A percentile compares a stretch with the other conserved stretches of the same genome.
phyloP scores from a whole-genome alignment of 2,888 invertebrate genomes.

The Pegoplata infirma region DNA sequence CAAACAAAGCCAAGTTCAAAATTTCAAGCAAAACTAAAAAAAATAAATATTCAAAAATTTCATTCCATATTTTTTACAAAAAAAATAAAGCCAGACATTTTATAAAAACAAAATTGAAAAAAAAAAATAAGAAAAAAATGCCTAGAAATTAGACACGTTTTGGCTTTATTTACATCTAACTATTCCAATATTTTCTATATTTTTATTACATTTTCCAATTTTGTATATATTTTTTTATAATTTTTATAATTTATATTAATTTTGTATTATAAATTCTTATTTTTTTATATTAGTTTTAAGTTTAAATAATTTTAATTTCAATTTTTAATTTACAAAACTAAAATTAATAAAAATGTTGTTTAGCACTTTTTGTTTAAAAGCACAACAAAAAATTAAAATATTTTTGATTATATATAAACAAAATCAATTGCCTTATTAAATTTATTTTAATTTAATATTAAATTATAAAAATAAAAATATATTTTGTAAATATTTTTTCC shows the following conservation, averaged over 20 bases:
- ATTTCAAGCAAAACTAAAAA: conserved; percentile 6
- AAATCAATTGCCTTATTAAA: conserved; percentile 44
- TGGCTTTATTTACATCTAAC: too few species aligned
- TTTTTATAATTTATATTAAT: background rate
- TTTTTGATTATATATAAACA: conserved; percentile 3
- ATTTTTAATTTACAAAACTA: conserved; percentile 14
- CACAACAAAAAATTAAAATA: conserved; percentile 39
- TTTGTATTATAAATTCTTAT: background rate
- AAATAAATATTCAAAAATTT: background rate
- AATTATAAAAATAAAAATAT: conserved; percentile 23
- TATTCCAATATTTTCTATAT: conserved; percentile 24
- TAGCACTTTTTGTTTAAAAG: conserved; percentile 61
- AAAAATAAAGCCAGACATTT: too few species aligned
- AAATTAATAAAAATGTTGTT: conserved; percentile 31
- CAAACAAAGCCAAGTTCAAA: conserved; percentile 41
- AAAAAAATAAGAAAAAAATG: background rate
- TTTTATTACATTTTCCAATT: background rate
- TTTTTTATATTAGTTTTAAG: background rate
- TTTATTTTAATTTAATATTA: conserved; percentile 35
- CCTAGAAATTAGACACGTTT: background rate
- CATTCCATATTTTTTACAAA: conserved; percentile 43
- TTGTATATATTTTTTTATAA: background rate
- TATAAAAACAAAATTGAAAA: too few species aligned
- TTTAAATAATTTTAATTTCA: background rate
- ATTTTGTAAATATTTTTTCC: conserved; percentile 44